Conservation (phyloP, 2,888 invertebrate genomes). For the Nycteola revayana region DNA sequence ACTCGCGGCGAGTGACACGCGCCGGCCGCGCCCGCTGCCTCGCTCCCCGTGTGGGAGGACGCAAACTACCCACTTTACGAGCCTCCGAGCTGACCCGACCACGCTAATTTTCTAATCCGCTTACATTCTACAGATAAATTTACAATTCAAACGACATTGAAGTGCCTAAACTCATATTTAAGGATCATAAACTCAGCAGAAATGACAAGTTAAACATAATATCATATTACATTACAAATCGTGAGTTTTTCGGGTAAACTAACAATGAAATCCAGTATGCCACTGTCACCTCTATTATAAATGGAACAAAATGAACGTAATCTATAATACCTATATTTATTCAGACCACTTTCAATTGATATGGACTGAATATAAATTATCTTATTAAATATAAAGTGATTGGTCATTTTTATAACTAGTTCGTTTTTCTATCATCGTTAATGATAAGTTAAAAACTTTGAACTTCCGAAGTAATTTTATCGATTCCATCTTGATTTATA, state of each 20-base stretch:
- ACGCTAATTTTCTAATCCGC: constrained; percentile 57
- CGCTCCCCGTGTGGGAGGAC: constrained; percentile 22
- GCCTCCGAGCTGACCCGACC: constrained; percentile 34
- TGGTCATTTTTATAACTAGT: too few relatives aligned
- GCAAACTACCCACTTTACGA: constrained; percentile 47
- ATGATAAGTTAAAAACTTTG: too few relatives aligned
- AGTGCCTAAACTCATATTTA: constrained; percentile 27
- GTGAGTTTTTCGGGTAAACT: constrained; percentile 25
- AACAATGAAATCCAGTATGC: constrained; percentile 24
- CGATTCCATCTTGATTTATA: constrained; percentile 36
- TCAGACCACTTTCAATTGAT: background rate
- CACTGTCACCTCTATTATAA: constrained; percentile 17
- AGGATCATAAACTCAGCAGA: constrained; percentile 27
- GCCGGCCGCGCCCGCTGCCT: constrained; percentile 27
- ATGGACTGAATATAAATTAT: too few relatives aligned
- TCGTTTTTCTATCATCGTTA: too few relatives aligned
- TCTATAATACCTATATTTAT: constrained; percentile 16
- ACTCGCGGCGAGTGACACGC: constrained; percentile 67
- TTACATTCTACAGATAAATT: constrained; percentile 45
- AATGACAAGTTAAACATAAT: constrained; percentile 26
- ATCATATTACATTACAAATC: constrained; percentile 26
- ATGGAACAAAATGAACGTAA: constrained; percentile 24
- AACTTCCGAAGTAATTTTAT: too few relatives aligned
- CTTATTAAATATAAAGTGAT: too few relatives aligned
- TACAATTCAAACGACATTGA: constrained; percentile 32